Conservation (phyloP, 2,113 vertebrate genomes). For the Spermophilus dauricus region DNA sequence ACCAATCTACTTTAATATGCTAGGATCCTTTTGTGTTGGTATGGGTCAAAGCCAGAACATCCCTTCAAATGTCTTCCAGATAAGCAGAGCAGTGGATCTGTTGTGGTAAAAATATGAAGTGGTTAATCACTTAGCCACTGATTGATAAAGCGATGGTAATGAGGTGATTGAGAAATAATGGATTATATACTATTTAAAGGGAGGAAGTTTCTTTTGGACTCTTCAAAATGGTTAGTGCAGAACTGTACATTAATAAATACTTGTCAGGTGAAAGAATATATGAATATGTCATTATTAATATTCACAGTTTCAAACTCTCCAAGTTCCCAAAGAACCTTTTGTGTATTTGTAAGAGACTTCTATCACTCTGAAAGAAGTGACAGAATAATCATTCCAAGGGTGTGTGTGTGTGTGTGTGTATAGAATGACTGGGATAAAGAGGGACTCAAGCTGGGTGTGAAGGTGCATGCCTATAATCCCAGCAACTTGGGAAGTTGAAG, state of each 20-base stretch:
- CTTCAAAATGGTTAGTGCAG: constrained; percentile 4
- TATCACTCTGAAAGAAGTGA: constrained; percentile 6
- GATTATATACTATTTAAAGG: neutral
- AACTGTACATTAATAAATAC: constrained; percentile 11
- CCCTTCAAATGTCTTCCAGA: constrained; percentile 19
- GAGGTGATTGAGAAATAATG: neutral
- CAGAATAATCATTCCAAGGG: neutral
- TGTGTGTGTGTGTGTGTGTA: too few species aligned
- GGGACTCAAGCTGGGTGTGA: neutral
- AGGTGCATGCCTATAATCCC: too few species aligned
- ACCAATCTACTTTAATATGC: constrained; percentile 3
- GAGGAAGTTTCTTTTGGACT: constrained; percentile 10
- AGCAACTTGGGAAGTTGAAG: too few species aligned
- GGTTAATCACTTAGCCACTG: neutral
- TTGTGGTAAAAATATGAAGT: constrained; percentile 50
- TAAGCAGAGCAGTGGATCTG: neutral
- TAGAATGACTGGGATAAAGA: neutral
- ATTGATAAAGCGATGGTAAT: neutral
- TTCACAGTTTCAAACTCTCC: constrained; percentile 20
- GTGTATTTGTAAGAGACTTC: neutral
- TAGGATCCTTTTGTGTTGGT: neutral
- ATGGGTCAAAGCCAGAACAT: neutral
- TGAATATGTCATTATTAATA: neutral
- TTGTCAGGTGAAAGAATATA: constrained; percentile 12
- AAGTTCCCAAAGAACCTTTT: neutral